Percentiles rank a stretch among this genome's conserved stretches.
phyloP scores from a whole-genome alignment of 2,113 vertebrate genomes.

The Numenius arquata region DNA sequence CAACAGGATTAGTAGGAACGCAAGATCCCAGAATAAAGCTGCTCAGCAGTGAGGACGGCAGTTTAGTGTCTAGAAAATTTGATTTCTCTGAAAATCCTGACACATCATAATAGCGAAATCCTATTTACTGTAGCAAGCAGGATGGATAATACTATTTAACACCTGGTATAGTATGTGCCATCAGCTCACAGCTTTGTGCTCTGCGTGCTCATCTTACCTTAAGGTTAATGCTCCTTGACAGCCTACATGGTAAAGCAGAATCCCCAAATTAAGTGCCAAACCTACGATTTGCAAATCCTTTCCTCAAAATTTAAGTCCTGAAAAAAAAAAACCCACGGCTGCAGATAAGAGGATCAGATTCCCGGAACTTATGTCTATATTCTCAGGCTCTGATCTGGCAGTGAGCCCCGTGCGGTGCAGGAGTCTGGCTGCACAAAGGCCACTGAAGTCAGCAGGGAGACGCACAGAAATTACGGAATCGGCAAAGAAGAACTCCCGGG shows the following conservation, averaged over 20 bases:
- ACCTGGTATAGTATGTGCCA: slow-evolving; percentile 71
- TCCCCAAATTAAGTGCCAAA: slow-evolving; percentile 73
- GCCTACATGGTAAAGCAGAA: slow-evolving; percentile 69
- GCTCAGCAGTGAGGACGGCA: slow-evolving; percentile 75
- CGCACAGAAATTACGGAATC: fast-evolving
- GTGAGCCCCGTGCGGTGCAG: not conserved
- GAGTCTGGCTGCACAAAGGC: not conserved
- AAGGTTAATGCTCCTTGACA: slow-evolving; percentile 80
- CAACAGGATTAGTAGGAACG: slow-evolving; percentile 78
- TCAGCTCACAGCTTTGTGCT: slow-evolving; percentile 72
- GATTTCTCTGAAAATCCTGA: slow-evolving; percentile 82
- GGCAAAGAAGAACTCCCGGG: not conserved
- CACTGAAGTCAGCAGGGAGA: not conserved
- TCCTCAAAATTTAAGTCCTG: slow-evolving; percentile 11
- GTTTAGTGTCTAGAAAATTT: slow-evolving; percentile 80
- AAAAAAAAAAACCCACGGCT: not conserved
- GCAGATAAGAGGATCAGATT: slow-evolving; percentile 47
- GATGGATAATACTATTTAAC: slow-evolving; percentile 83
- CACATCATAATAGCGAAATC: slow-evolving; percentile 85
- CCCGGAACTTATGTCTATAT: not conserved
- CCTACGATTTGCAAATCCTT: slow-evolving; percentile 69
- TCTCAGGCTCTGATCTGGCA: not conserved
- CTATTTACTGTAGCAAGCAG: slow-evolving; percentile 81
- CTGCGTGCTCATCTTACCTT: slow-evolving; percentile 74
- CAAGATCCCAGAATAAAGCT: slow-evolving; percentile 78